Evolutionary conservation across 2,113 vertebrate species (phyloP).

Genomic region (Pardalotus punctatus): DNA sequence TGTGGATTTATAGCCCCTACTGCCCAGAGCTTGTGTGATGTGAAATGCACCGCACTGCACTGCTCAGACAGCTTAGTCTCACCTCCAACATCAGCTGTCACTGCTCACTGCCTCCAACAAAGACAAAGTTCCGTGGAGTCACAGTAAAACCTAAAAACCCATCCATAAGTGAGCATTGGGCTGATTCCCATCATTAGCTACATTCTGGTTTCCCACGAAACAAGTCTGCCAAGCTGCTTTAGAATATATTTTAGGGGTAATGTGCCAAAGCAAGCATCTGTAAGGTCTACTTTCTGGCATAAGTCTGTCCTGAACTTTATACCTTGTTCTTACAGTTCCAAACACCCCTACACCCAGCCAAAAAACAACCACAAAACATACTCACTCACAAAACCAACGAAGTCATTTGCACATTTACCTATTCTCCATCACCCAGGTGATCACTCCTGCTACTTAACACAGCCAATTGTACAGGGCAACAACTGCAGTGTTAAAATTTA

Average conservation of each 20-base stretch:
- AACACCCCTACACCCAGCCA: background rate
- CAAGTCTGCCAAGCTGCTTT: background rate
- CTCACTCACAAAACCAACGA: background rate
- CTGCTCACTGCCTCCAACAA: background rate
- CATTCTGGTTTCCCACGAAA: background rate
- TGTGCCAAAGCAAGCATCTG: background rate
- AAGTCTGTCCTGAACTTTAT: background rate
- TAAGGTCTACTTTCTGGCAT: background rate
- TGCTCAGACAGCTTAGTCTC: background rate
- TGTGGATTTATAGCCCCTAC: background rate
- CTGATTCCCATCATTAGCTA: background rate
- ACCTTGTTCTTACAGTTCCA: background rate
- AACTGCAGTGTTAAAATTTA: background rate
- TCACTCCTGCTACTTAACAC: background rate
- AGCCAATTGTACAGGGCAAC: no score
- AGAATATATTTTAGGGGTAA: background rate
- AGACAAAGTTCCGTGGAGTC: background rate
- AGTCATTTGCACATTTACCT: background rate
- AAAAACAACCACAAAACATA: background rate
- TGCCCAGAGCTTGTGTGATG: background rate
- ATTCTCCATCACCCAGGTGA: background rate
- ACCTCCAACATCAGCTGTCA: background rate
- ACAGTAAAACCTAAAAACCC: background rate
- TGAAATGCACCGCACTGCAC: rapidly evolving
- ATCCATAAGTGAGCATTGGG: rapidly evolving